Evolutionary conservation across 2,797 vertebrate genomes (phyloP).

Genomic region (Catamblyrhynchus diadema): DNA sequence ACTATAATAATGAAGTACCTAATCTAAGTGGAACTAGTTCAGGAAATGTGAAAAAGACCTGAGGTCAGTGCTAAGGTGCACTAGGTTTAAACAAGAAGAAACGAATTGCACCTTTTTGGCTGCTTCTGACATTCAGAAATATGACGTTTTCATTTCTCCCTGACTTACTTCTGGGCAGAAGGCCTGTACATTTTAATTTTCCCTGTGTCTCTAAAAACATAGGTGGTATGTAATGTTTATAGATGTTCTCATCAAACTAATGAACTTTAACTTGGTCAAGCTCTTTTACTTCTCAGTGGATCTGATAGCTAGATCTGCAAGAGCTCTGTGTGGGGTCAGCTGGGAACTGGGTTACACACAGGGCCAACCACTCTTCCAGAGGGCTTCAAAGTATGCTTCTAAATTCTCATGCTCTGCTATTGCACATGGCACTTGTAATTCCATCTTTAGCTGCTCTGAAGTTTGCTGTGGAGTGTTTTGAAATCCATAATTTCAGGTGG

Average conservation of each 20-base stretch:
- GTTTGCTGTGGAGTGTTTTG: neutral
- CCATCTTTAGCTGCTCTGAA: neutral
- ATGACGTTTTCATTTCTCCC: neutral
- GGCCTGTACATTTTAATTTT: neutral
- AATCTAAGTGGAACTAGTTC: neutral
- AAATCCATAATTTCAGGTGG: neutral
- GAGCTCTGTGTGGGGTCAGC: neutral
- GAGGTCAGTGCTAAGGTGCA: neutral
- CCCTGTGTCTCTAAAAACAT: neutral
- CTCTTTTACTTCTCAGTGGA: neutral
- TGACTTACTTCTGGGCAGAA: neutral
- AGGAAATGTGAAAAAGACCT: neutral
- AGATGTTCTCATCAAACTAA: neutral
- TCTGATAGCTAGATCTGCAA: neutral
- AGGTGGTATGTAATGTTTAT: neutral
- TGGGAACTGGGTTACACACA: neutral
- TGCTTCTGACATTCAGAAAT: neutral
- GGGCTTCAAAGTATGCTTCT: neutral
- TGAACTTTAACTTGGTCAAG: neutral
- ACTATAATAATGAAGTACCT: neutral
- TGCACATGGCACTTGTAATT: accelerated
- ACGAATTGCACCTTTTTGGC: neutral
- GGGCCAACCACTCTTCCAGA: neutral
- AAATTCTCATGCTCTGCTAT: neutral
- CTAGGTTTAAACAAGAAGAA: neutral